Percentiles rank a stretch among this genome's conserved stretches.
These are phyloP conservation scores for Herpailurus yagouaroundi DNA, from an alignment of 2,113 vertebrate genomes.

Conservation along the genomic window DNA sequence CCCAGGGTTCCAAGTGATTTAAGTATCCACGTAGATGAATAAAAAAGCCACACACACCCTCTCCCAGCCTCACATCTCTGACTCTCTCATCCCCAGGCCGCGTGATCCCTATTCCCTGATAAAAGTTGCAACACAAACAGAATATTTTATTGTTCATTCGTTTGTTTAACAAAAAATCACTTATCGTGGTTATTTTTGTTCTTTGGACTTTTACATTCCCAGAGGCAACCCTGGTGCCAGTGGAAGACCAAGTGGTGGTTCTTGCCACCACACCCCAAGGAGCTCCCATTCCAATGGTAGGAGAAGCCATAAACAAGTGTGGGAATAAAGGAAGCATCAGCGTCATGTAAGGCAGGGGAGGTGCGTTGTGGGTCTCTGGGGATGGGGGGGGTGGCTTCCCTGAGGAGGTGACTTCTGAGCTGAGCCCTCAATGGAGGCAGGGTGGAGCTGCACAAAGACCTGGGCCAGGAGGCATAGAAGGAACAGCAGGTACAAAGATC, in stretches of 20 bases:
- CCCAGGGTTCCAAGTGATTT: not conserved
- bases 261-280: not conserved
- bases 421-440: not conserved
- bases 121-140: not conserved
- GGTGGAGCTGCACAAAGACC: not conserved
- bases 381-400: not conserved
- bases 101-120: not conserved
- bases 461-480: not conserved
- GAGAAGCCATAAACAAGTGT: not conserved
- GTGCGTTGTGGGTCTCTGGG: not conserved
- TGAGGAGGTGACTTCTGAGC: not conserved
- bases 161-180: not conserved
- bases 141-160: not conserved
- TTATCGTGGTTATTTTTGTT: not conserved
- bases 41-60: not conserved
- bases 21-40: not conserved
- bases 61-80: not conserved
- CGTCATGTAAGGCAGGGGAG: not conserved
- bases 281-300: not conserved
- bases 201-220: not conserved
- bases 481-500: not conserved
- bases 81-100: not conserved
- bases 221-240: not conserved
- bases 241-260: not conserved
- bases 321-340: not conserved